Percentiles rank a stretch among this genome's conserved stretches.
Conservation (phyloP, 2,113 vertebrate species). For the Prionailurus bengalensis region DNA sequence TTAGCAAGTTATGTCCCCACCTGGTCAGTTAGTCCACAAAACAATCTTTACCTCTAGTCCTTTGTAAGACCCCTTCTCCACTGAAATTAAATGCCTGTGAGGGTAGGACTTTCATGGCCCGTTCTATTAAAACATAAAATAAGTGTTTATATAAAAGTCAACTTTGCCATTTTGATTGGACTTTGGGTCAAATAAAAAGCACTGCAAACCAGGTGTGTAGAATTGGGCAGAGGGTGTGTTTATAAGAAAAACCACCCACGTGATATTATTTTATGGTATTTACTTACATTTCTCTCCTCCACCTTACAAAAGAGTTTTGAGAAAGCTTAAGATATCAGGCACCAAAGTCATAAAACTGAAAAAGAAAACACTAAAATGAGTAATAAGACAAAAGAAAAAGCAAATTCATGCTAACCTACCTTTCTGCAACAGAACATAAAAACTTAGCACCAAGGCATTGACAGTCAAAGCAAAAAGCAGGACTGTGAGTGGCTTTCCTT, state of each 20-base stretch:
- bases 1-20: not conserved
- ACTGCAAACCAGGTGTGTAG: not conserved
- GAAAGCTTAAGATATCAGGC: conserved; percentile 32
- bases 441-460: not conserved
- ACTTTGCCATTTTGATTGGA: conserved; percentile 13
- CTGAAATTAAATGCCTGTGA: not conserved
- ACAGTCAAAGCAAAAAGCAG: not conserved
- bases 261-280: conserved; percentile 8
- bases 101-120: not conserved
- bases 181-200: conserved; percentile 44
- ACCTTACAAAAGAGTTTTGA: not conserved
- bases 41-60: not conserved
- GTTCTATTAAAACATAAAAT: conserved; percentile 32
- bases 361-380: conserved; percentile 32
- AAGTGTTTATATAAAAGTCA: conserved; percentile 27
- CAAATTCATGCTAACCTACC: not conserved
- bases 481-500: not conserved
- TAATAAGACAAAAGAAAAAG: not conserved
- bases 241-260: not conserved
- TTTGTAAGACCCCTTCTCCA: not conserved
- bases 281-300: conserved; percentile 37
- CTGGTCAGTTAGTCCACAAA: not conserved
- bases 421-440: not conserved
- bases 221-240: not conserved
- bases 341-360: conserved; percentile 39